A percentile compares a stretch with the other conserved stretches of the same genome.
phyloP scores from a whole-genome alignment of 2,113 vertebrate species.

The Oryzias curvinotus region DNA sequence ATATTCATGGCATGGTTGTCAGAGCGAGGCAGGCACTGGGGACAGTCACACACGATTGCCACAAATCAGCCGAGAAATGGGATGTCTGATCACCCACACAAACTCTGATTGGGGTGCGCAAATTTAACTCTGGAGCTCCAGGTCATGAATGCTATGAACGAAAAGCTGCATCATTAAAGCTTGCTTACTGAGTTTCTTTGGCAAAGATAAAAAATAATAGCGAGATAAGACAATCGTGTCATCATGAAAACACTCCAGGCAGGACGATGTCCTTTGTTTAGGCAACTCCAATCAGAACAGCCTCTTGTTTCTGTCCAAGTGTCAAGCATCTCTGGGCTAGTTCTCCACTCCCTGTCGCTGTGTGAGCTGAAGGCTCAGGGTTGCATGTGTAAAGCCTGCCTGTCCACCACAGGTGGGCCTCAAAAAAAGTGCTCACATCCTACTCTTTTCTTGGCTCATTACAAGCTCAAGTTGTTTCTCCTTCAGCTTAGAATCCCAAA shows the following conservation, averaged over 20 bases:
- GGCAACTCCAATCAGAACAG: conserved; percentile 42
- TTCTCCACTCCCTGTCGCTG: conserved; percentile 32
- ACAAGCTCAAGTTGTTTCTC: conserved; percentile 67
- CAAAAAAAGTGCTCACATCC: conserved; percentile 39
- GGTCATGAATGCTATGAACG: conserved; percentile 24
- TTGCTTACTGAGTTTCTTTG: conserved; percentile 21
- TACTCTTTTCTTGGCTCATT: conserved; percentile 65
- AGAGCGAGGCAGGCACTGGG: conserved; percentile 58
- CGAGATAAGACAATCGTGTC: conserved; percentile 16
- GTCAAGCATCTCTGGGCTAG: conserved; percentile 49
- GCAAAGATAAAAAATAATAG: background rate
- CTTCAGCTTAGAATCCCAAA: conserved; percentile 42
- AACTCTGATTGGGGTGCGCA: conserved; percentile 38
- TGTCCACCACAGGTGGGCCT: conserved; percentile 57
- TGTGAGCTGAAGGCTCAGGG: conserved; percentile 37
- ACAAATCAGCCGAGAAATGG: conserved; percentile 64
- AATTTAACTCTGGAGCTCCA: conserved; percentile 18
- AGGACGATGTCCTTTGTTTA: conserved; percentile 16
- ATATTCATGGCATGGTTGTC: conserved; percentile 74
- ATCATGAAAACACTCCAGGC: conserved; percentile 11
- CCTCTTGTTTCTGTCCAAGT: conserved; percentile 48
- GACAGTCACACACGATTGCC: conserved; percentile 47
- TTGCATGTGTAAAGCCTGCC: conserved; percentile 59
- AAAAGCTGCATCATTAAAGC: conserved; percentile 34
- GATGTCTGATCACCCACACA: conserved; percentile 56